phyloP scores from a whole-genome alignment of 2,113 vertebrate species.

The Mobula birostris region DNA sequence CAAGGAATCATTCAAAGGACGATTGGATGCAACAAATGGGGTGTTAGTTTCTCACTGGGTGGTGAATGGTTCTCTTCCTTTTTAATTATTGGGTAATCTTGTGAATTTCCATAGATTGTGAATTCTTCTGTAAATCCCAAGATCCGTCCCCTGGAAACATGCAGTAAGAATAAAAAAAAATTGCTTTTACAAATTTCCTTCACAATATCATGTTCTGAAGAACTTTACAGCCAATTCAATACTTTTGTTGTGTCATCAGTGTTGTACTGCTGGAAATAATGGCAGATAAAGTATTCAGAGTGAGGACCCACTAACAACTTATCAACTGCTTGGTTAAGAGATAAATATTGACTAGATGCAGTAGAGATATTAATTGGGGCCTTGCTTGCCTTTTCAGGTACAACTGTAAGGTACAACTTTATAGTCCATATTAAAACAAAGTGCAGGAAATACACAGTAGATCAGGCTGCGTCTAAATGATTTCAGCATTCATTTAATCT shows the following conservation, averaged over 20 bases:
- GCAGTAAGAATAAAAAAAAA: background rate
- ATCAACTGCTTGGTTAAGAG: background rate
- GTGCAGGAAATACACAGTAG: too few species aligned
- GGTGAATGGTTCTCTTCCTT: background rate
- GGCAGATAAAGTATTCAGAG: background rate
- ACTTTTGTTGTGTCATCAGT: background rate
- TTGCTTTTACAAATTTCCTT: background rate
- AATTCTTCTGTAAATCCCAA: background rate
- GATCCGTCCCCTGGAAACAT: background rate
- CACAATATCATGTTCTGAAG: background rate
- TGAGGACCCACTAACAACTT: background rate
- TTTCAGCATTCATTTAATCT: too few species aligned
- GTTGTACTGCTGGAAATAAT: background rate
- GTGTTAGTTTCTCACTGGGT: background rate
- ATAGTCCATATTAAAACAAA: too few species aligned
- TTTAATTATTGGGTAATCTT: background rate
- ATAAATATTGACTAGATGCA: background rate
- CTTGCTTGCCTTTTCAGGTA: background rate
- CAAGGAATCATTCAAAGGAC: background rate
- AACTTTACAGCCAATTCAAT: background rate
- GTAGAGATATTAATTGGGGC: too few species aligned
- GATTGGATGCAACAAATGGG: background rate
- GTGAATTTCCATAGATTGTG: background rate
- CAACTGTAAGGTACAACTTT: too few species aligned
- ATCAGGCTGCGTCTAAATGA: too few species aligned